A percentile compares a stretch with the other conserved stretches of the same genome.
These are phyloP conservation scores for Drosophila parabipectinata DNA, from an alignment of 1,140 invertebrate genomes.

Conservation along the genomic window DNA sequence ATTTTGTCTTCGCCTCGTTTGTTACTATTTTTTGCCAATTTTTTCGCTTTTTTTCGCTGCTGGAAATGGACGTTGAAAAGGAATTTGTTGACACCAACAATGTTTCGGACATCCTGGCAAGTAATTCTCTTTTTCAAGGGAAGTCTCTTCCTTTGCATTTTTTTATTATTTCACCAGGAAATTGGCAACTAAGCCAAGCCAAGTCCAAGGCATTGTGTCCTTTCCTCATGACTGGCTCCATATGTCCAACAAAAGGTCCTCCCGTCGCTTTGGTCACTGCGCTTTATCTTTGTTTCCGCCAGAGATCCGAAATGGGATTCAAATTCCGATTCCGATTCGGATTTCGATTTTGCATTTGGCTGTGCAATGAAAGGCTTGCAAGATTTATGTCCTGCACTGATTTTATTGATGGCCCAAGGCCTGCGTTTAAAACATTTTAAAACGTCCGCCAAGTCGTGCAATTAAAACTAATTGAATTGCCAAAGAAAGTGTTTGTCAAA, in stretches of 20 bases:
- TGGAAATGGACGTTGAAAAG: slow-evolving; percentile 65
- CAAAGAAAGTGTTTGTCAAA: slow-evolving; percentile 36
- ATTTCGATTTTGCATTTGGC: slow-evolving; percentile 56
- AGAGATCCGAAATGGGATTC: slow-evolving; percentile 31
- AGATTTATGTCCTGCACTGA: slow-evolving; percentile 78
- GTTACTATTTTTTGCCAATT: slow-evolving; percentile 17
- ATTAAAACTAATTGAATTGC: slow-evolving; percentile 79
- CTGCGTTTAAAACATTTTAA: slow-evolving; percentile 43
- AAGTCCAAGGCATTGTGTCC: slow-evolving; percentile 70
- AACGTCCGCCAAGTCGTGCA: slow-evolving; percentile 67
- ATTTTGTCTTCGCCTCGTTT: slow-evolving; percentile 51
- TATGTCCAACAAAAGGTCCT: slow-evolving; percentile 73
- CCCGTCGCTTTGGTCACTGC: slow-evolving; percentile 25
- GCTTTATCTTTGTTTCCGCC: slow-evolving; percentile 59
- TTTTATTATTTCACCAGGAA: slow-evolving; percentile 41
- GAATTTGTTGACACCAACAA: slow-evolving; percentile 83
- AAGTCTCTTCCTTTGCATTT: not conserved
- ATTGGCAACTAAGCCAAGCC: slow-evolving; percentile 72
- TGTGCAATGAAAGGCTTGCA: slow-evolving; percentile 67
- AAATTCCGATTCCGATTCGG: slow-evolving; percentile 16
- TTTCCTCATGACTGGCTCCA: slow-evolving; percentile 76
- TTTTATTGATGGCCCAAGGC: slow-evolving; percentile 68
- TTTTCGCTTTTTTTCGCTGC: slow-evolving; percentile 38
- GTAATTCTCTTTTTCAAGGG: slow-evolving; percentile 65
- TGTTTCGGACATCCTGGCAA: slow-evolving; percentile 83